These are phyloP conservation scores for Calliphora vicina DNA, from an alignment of 1,140 invertebrate species.

Conservation along the genomic window DNA sequence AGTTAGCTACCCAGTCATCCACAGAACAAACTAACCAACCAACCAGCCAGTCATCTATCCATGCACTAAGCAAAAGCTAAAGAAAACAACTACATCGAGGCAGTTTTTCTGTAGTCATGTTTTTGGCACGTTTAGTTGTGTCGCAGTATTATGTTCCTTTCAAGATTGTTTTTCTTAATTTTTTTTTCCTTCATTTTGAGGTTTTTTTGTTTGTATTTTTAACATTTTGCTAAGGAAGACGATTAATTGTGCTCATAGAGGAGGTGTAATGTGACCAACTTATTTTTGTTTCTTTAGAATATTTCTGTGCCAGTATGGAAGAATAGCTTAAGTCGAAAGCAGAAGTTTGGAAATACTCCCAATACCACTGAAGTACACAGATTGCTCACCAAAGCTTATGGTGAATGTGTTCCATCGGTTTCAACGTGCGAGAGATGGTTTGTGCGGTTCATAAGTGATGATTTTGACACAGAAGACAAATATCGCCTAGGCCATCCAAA, in stretches of 20 bases:
- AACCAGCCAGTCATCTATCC: too few species aligned
- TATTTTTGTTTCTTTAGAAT: background rate
- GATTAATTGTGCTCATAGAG: background rate
- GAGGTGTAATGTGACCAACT: background rate
- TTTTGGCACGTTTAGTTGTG: constrained; percentile 9
- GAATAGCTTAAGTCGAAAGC: too few species aligned
- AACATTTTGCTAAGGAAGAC: background rate
- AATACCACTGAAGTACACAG: too few species aligned
- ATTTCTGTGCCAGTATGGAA: too few species aligned
- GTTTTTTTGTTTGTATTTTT: background rate
- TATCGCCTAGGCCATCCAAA: too few species aligned
- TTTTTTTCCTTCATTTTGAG: background rate
- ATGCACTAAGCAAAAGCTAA: too few species aligned
- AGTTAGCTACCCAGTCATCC: background rate
- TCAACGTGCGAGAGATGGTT: too few species aligned
- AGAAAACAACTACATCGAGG: background rate
- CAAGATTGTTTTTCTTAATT: background rate
- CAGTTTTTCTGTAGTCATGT: background rate
- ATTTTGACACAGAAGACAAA: too few species aligned
- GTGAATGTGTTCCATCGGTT: too few species aligned
- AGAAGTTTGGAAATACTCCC: too few species aligned
- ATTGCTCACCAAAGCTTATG: too few species aligned
- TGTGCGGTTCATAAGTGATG: too few species aligned
- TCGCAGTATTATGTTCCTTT: constrained; percentile 5
- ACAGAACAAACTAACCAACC: background rate